Base-by-base conservation (phyloP, 1,140 invertebrate species). In the Macrosteles quadrilineatus region DNA sequence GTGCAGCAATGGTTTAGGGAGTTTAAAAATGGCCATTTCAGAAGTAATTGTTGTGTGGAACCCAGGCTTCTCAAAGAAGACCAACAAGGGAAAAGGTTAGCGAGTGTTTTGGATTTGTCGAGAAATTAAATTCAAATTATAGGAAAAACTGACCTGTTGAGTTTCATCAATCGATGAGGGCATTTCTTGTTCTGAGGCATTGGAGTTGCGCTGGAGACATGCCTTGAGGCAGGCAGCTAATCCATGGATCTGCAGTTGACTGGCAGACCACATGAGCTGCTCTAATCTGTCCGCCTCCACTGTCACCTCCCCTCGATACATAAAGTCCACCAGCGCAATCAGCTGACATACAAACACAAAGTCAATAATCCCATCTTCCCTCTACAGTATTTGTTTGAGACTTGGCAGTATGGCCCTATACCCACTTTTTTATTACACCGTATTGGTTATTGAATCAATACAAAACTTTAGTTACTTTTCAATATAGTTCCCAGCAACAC, bases 251-350 rank as follows among this genome's bases (percentile, higher is more conserved):
- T 93, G 90, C 72, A 94, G 79, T 67, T 89, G 88, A 78, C 93
- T 91, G 0, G 92, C 92, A 12, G 91, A 91, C 77, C 91, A 90
- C 66, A 94, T 83, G 17, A 95, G 80, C 73, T 88, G 89, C 53
- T 88, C 87, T 17, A 95, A 79, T 70, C 93, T 90, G 55, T 93
- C 90, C 75, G 93, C 90, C 31, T 90, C 90, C 6, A 94, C 91
- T 76, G 92, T 93, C 45, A 92, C 91, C 80, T 94, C 91, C 2
- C 91, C 91, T 75, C 91, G 91, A 80, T 94, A 94, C 91, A 94
- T 94, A 75, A 94, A 93, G 77, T 94, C 91, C 14, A 94, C 91
- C 12, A 94, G 79, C 0, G 91, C 90, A 83, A 92, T 89, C 72
- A 96, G 81, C 83, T 95, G n/a, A n/a, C n/a, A n/a, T n/a, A n/a